phyloP scores from a whole-genome alignment of 2,113 vertebrate genomes.

The Callipepla squamata region DNA sequence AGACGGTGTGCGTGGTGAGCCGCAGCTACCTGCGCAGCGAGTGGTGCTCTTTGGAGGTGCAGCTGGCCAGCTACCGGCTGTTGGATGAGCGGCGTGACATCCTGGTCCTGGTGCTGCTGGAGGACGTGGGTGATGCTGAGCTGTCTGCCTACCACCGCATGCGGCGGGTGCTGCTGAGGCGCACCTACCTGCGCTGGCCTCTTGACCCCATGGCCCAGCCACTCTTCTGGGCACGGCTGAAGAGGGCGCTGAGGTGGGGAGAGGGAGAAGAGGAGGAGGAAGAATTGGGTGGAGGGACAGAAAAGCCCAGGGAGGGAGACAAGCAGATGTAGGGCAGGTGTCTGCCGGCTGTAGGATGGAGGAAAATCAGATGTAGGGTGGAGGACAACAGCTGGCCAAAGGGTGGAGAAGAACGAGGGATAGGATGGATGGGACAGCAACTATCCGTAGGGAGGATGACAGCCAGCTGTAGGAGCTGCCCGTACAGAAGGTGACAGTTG shows the following conservation, averaged over 20 bases:
- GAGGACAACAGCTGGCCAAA: too few relatives aligned
- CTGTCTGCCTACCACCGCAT: conserved; percentile 85
- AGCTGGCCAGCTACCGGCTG: conserved; percentile 88
- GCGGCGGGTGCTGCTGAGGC: conserved; percentile 86
- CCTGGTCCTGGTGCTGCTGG: conserved; percentile 86
- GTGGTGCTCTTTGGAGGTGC: conserved; percentile 89
- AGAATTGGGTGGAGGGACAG: not conserved
- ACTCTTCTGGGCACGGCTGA: conserved; percentile 87
- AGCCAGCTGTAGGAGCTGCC: not conserved
- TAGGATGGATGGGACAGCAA: too few relatives aligned
- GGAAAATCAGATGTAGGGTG: not conserved
- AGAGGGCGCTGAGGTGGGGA: conserved; percentile 69
- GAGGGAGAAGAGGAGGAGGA: not conserved
- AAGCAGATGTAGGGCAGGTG: not conserved
- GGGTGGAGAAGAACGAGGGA: not conserved
- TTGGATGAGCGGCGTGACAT: conserved; percentile 87
- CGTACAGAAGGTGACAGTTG: not conserved
- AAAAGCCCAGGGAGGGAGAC: not conserved
- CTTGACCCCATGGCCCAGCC: conserved; percentile 71
- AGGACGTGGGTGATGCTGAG: conserved; percentile 80
- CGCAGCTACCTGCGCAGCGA: conserved; percentile 83
- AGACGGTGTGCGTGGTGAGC: conserved; percentile 88
- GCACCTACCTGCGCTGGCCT: conserved; percentile 88
- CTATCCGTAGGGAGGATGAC: not conserved
- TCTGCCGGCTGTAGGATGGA: not conserved